Conservation (phyloP, 2,113 vertebrate genomes). For the Bubo blakistoni region DNA sequence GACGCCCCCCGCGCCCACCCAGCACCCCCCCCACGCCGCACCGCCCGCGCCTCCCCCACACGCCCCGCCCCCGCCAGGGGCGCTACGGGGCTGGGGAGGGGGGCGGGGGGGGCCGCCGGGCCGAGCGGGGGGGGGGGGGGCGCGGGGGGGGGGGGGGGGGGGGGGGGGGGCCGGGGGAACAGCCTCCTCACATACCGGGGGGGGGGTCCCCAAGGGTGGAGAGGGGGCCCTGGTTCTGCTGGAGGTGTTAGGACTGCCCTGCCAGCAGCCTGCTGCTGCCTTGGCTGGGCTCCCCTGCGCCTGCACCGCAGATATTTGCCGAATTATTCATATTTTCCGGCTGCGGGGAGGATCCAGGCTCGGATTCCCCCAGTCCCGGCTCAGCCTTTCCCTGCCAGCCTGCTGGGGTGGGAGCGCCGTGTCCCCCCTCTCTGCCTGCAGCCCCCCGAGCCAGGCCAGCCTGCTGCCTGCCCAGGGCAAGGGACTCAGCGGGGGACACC, state of each 20-base stretch:
- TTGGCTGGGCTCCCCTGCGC: conserved; percentile 41
- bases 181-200: neutral
- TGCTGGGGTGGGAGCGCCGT: neutral
- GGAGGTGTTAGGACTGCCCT: conserved; percentile 23
- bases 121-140: too few species aligned
- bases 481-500: neutral
- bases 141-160: too few species aligned
- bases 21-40: too few species aligned
- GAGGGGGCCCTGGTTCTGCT: neutral
- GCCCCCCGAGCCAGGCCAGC: neutral
- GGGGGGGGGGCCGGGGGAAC: neutral
- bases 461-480: neutral
- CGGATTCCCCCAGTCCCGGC: neutral
- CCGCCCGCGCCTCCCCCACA: too few species aligned
- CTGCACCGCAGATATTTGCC: conserved; percentile 61
- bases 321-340: conserved; percentile 66
- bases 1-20: too few species aligned
- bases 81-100: too few species aligned
- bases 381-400: conserved; percentile 45
- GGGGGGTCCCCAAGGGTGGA: neutral
- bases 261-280: conserved; percentile 53
- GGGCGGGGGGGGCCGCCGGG: too few species aligned
- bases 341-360: conserved; percentile 41
- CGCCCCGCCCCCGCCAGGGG: too few species aligned
- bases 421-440: neutral